Evolutionary conservation across 2,113 vertebrate genomes (phyloP).

Genomic region (Oceanites oceanicus): DNA sequence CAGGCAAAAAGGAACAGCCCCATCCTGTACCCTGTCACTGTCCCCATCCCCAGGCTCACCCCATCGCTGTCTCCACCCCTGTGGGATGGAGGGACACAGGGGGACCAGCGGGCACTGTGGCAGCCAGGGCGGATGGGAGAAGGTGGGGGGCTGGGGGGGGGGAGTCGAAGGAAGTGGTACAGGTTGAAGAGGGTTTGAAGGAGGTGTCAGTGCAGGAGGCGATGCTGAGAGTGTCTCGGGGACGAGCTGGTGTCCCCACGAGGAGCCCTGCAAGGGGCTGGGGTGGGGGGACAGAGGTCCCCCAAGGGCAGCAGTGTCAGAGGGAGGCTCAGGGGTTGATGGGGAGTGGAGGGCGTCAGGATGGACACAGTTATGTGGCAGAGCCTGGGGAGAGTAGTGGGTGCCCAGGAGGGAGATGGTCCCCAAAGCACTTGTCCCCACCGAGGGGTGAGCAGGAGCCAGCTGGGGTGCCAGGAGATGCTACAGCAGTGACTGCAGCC

Average conservation of each 20-base stretch:
- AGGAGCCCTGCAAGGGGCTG: not conserved
- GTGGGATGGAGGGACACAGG: not conserved
- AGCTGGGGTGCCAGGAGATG: not conserved
- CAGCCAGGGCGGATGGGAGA: not conserved
- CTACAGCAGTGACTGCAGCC: not conserved
- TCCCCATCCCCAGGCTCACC: not conserved
- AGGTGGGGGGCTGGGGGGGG: no score
- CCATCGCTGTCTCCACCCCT: not conserved
- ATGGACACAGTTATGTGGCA: not conserved
- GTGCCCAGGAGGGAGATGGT: not conserved
- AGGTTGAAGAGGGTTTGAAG: conserved; percentile 34
- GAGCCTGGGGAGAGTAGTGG: not conserved
- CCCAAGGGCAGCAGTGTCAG: not conserved
- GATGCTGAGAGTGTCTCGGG: not conserved
- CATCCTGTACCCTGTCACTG: not conserved
- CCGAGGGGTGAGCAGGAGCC: not conserved
- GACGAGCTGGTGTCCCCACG: rapidly evolving
- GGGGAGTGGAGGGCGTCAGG: not conserved
- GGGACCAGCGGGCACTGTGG: rapidly evolving
- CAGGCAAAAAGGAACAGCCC: not conserved
- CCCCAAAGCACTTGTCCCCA: not conserved
- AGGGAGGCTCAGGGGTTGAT: no score
- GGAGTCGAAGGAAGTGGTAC: not conserved
- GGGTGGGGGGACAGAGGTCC: not conserved
- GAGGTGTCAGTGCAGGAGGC: not conserved